Evolutionary conservation across 2,797 vertebrate species (phyloP), one percentile per base, ranked within the genome.

Genomic region (Odontamblyopus rebecca): DNA sequence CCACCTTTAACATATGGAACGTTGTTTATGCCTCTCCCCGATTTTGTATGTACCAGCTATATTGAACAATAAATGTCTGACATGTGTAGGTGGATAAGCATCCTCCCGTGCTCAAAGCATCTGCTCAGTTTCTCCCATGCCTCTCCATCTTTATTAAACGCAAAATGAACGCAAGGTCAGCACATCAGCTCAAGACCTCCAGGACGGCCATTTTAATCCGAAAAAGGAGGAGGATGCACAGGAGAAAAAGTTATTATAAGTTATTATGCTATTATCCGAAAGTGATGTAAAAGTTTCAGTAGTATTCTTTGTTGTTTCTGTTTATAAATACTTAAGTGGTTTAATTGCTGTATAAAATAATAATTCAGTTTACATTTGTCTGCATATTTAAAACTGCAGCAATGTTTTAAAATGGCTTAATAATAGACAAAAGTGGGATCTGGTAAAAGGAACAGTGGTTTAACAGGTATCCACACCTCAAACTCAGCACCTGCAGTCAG

Each of bases 101-200:
- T 80, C 54, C 62, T 70, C 51, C 80, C 61, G 82, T 76, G 38
- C 60, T 61, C n/a, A 5, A 63, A 74, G 73, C 0, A 12, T 66
- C 68, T 66, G 54, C 70, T 73, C 82, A 75, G 79, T 79, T 69
- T 76, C 79, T 83, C 73, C 75, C 81, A 81, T 26, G 65, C 70
- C 63, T 61, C 71, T 54, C 70, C 75, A 75, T 63, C 76, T 80
- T 86, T 82, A 79, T 65, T 74, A 13, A 62, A 67, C 54, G n/a
- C n/a, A n/a, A n/a, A n/a, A 63, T 51, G 54, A 70, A 63, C 70
- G 73, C 51, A 73, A 67, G 77, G 76, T 82, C 73, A 69, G 76
- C 71, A 78, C 26, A 68, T 82, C 75, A 64, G 51, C 53, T 41
- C 44, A 53, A 78, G 61, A 68, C 59, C 48, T 69, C 18, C 50